A percentile compares a stretch with the other conserved stretches of the same genome.
phyloP scores from a whole-genome alignment of 2,113 vertebrate genomes.

The Tringa solitaria region DNA sequence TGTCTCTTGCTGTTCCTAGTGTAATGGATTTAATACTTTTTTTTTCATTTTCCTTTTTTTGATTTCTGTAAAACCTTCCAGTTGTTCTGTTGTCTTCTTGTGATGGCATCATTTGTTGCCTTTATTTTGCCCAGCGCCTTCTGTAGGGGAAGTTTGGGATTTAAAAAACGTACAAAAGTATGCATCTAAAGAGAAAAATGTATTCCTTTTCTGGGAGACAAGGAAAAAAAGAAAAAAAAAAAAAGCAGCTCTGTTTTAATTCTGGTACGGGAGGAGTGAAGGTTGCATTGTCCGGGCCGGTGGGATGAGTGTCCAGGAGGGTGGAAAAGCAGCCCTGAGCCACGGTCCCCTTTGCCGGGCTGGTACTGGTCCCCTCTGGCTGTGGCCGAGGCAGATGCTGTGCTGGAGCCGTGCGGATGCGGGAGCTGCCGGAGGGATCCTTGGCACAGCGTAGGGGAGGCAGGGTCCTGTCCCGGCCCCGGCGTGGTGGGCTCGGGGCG shows the following conservation, averaged over 20 bases:
- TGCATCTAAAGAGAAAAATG: neutral
- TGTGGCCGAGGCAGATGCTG: rapidly evolving
- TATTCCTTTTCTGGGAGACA: neutral
- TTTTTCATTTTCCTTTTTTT: conserved; percentile 10
- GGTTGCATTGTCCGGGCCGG: neutral
- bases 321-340: neutral
- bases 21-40: conserved; percentile 63
- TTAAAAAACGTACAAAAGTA: neutral
- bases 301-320: neutral
- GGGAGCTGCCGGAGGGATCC: neutral
- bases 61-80: conserved; percentile 67
- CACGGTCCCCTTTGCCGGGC: rapidly evolving
- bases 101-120: conserved; percentile 70
- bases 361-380: neutral
- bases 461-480: neutral
- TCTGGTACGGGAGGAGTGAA: neutral
- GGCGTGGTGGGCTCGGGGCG: rapidly evolving
- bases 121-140: conserved; percentile 57
- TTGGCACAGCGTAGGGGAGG: rapidly evolving
- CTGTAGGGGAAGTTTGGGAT: conserved; percentile 36
- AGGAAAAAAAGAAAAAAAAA: neutral
- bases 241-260: neutral
- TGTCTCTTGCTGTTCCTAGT: conserved; percentile 74
- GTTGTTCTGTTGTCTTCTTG: conserved; percentile 71
- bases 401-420: rapidly evolving